Base-by-base conservation (phyloP, 1,140 invertebrate genomes). In the Drosophila mayri region DNA sequence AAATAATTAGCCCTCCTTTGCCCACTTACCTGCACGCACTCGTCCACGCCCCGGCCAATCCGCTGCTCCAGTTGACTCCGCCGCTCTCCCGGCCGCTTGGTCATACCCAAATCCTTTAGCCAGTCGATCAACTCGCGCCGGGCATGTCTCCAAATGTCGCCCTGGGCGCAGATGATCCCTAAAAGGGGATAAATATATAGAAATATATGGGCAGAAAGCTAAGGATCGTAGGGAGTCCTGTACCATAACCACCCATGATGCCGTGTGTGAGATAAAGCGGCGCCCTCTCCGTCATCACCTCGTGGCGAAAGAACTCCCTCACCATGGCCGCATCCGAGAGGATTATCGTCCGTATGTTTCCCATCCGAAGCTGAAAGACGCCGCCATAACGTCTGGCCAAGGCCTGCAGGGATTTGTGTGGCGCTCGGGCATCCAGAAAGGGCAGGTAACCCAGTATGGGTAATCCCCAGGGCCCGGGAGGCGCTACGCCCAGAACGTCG, bases 191-290 rank as follows among this genome's bases (percentile, higher is more conserved):
- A 8, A 14, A 20, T 11, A 6, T 44, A 44, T 12, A 12, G 20
- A 16, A 47, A 44, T 44, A 22, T 44, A 22, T 9, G 8, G 20
- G 7, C 46, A 20, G 32, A 28, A 10, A 25, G 3, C 32, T 12
- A 14, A 1, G 20, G 6, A 7, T 30, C 28, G 1, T 8, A 4
- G 4, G 18, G 11, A 20, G 1, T 7, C 44, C 94, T 95, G 97
- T 95, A 98, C 97, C 97, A 87, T 96, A 95, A 76, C 97, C 97
- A 65, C 96, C 93, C 95, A 98, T 97, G 12, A 98, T 96, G 40
- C 97, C 97, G 87, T 97, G 96, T 0, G 97, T 97, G 20, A 98
- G 92, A 88, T 95, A 97, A 0, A 98, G 94, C 1, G 97, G 96
- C 1, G 97, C 96, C 57, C 97, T 93, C 14, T 95, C 96, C 3